phyloP scores from a whole-genome alignment of 2,113 vertebrate genomes.

The Psettodes erumei region DNA sequence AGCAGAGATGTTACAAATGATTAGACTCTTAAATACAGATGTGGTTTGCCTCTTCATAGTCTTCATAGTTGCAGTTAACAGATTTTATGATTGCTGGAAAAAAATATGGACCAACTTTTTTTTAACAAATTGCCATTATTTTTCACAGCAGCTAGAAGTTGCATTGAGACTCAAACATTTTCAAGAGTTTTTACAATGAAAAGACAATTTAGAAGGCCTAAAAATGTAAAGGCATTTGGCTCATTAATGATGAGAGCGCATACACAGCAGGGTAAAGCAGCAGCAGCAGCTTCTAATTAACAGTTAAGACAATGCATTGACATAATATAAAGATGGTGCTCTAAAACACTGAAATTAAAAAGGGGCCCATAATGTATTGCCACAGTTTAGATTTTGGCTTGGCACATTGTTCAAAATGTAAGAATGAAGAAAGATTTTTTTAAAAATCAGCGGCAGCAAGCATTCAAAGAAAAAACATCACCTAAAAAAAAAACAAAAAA shows the following conservation, averaged over 20 bases:
- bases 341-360: neutral
- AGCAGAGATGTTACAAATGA: too few species aligned
- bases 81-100: too few species aligned
- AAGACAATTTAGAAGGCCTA: conserved; percentile 2
- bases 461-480: neutral
- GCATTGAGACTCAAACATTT: neutral
- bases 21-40: too few species aligned
- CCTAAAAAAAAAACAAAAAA: neutral
- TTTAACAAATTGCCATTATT: neutral
- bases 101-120: too few species aligned
- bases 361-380: neutral
- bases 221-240: neutral
- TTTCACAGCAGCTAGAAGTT: neutral
- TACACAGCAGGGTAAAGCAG: neutral
- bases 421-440: neutral
- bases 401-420: neutral
- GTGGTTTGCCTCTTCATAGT: too few species aligned
- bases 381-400: neutral
- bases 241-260: neutral
- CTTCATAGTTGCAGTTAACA: too few species aligned
- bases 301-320: neutral
- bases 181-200: neutral
- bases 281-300: neutral
- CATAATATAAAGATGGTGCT: neutral
- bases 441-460: neutral